Evolutionary conservation across 2,888 invertebrate species (phyloP), one percentile per base, ranked within the genome.

Genomic region (Callyntrura guangdongensis): DNA sequence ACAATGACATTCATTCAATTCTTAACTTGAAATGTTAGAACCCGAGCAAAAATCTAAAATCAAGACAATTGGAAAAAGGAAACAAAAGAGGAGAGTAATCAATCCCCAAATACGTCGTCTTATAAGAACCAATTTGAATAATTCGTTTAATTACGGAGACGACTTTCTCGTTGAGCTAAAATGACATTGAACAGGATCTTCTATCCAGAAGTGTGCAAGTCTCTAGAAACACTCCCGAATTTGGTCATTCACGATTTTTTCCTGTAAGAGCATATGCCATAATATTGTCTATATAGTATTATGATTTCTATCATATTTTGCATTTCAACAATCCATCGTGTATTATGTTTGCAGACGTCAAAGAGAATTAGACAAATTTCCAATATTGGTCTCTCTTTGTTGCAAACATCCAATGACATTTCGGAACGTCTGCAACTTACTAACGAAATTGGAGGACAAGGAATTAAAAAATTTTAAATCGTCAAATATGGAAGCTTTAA

Each of bases 291-390:
- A 53, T 53, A 12, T 49, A 47, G 47, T 8, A 47, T 11, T 47
- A n/a, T n/a, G n/a, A 47, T 17, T 61, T 45, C 17, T 84, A 45
- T 3, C 14, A 4, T 11, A 25, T 9, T 22, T 22, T 9, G 53
- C 14, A 85, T 49, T 49, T 25, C 0, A 61, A 64, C 12, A n/a
- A 11, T 36, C 36, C n/a, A n/a, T 36, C 6, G 36, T 74, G 20
- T 59, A 25, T 59, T 77, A n/a, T 85, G 77, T 69, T 91, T 89
- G 9, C 59, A 92, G 92, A 93, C 92, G 8, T 92, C 94, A 6
- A 92, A 92, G 45, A 91, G 84, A 53, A 93, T 93, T 69, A 91
- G 93, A 36, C 92, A 94, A 88, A 86, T 93, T 20, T 93, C 94
- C n/a, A 72, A 92, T 14, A 84, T 93, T 56, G 94, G 94, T 0